Percentiles rank a stretch among this genome's conserved stretches.
Evolutionary conservation across 2,113 vertebrate genomes (phyloP).

Genomic region (Semnopithecus entellus): DNA sequence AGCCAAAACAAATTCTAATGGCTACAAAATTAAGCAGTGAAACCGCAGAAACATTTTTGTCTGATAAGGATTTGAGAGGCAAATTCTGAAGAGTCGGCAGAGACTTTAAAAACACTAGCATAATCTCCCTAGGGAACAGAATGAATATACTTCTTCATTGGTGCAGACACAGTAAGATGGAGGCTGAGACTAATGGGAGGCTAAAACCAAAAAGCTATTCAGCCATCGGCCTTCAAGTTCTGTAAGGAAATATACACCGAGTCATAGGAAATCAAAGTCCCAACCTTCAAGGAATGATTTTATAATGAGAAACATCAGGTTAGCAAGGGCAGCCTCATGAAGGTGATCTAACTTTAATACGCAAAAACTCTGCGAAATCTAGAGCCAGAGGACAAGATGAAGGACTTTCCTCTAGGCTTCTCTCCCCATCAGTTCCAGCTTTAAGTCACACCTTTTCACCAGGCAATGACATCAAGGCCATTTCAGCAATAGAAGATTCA

Average conservation of each 20-base stretch:
- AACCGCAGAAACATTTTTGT: not conserved
- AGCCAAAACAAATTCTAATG: not conserved
- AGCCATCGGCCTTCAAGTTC: not conserved
- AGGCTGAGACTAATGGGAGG: not conserved
- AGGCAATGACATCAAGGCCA: not conserved
- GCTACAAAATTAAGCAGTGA: slow-evolving; percentile 2
- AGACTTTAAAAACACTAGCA: not conserved
- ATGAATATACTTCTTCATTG: not conserved
- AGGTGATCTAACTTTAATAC: not conserved
- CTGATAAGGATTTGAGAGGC: not conserved
- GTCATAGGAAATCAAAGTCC: not conserved
- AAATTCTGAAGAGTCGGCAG: not conserved
- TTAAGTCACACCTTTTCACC: not conserved
- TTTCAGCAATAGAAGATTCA: not conserved
- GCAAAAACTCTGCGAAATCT: not conserved
- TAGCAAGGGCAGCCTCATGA: not conserved
- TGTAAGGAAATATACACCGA: not conserved
- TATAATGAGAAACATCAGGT: not conserved
- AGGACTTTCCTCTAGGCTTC: not conserved
- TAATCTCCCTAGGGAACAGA: not conserved
- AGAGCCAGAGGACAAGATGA: not conserved
- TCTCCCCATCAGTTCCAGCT: not conserved
- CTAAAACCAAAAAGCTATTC: not conserved
- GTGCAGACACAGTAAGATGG: not conserved
- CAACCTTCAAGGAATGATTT: not conserved